Base-by-base conservation (phyloP, 1,140 invertebrate species). In the Telenomus remus region DNA sequence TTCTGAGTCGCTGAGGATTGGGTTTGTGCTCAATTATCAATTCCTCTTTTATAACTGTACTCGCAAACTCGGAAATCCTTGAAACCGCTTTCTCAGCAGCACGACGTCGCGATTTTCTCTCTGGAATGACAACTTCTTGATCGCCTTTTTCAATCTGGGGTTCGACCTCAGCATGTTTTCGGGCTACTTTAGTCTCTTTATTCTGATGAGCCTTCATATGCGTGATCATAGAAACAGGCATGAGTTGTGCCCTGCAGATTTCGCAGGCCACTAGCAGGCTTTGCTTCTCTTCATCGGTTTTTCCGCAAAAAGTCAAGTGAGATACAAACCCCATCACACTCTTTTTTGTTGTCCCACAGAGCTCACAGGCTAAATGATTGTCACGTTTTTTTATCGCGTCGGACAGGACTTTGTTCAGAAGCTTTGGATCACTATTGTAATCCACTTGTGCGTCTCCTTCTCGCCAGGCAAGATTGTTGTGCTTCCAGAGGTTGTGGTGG, bases 321-420 rank as follows among this genome's bases (percentile, higher is more conserved):
- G 92, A 92, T 43, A 91, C 86, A 74, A 91, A 93, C 12, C 93
- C 93, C 6, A 87, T 51, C 0, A 85, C 87, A 35, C 92, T 93
- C 1, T 87, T 89, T 69, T 91, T 91, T 3, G 57, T 57, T 33
- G 51, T 53, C 1, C 85, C 84, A 80, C 92, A 94, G 39, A 81
- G 83, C 71, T 91, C 90, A 80, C 92, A 94, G 39, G 72, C 80
- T 4, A 92, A 80, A 42, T 81, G 84, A 43, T 88, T 87, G 59
- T 85, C 85, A 42, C 78, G 80, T 42, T 77, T 81, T 51, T 86
- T 84, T 61, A 82, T 79, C 19, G 82, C 76, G 59, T 47, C 34
- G 19, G 72, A 37, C 44, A 85, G 80, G 69, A 85, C 63, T 64
- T 50, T 78, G 49, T 72, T 79, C 7, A 82, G 60, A 0, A 89